A percentile compares a stretch with the other conserved stretches of the same genome.
Evolutionary conservation across 2,797 vertebrate genomes (phyloP).

Genomic region (Pseudocheirus occidentalis): DNA sequence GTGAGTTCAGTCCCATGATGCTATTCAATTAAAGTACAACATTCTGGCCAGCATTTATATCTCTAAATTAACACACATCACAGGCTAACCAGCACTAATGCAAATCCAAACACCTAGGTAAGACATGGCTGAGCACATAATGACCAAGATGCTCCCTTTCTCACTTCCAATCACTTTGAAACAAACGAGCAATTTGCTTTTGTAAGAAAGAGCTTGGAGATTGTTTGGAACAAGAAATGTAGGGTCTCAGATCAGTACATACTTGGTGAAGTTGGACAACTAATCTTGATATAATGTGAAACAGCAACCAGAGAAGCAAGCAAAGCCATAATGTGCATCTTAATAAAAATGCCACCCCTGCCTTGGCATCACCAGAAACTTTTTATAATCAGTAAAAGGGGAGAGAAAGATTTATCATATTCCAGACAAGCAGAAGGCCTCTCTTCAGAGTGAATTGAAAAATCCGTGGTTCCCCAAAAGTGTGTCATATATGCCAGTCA

Average conservation of each 20-base stretch:
- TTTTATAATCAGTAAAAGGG: neutral
- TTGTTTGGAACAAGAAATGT: constrained; percentile 52
- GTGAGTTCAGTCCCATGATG: constrained; percentile 41
- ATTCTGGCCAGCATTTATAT: constrained; percentile 60
- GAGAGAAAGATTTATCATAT: neutral
- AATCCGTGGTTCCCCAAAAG: neutral
- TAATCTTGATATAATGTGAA: constrained; percentile 41
- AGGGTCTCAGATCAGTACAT: constrained; percentile 64
- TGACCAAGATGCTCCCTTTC: constrained; percentile 21
- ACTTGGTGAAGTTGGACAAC: constrained; percentile 40
- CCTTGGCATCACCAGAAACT: neutral
- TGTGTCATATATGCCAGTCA: neutral
- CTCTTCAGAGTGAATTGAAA: neutral
- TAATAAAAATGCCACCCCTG: constrained; percentile 16
- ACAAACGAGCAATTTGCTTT: constrained; percentile 62
- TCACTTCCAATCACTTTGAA: constrained; percentile 59
- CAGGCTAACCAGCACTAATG: constrained; percentile 55
- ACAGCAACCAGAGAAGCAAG: constrained; percentile 22
- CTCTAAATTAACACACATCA: constrained; percentile 68
- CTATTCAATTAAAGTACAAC: constrained; percentile 65
- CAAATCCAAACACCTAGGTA: constrained; percentile 65
- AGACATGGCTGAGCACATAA: constrained; percentile 66
- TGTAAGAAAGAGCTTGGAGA: constrained; percentile 66
- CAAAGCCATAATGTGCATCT: constrained; percentile 53
- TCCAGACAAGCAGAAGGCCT: neutral